Evolutionary conservation across 2,888 invertebrate genomes (phyloP).

Genomic region (Steinernema scapterisci): DNA sequence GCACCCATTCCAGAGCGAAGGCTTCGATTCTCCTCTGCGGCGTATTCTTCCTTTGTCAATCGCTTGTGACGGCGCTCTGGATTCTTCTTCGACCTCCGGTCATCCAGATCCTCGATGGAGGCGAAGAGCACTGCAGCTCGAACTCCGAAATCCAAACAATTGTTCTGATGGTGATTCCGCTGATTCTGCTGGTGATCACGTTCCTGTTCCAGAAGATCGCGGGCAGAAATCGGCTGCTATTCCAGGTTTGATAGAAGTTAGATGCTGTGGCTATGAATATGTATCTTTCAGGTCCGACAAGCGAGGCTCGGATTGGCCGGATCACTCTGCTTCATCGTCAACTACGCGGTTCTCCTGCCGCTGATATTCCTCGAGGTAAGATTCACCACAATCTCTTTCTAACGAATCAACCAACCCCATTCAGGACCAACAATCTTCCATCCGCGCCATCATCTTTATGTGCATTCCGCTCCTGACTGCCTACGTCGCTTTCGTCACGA

Average conservation of each 20-base stretch:
- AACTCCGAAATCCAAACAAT: slow-evolving; percentile 37
- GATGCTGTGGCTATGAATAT: background rate
- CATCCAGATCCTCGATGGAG: background rate
- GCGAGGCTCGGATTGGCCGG: slow-evolving; percentile 33
- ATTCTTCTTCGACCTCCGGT: slow-evolving; percentile 34
- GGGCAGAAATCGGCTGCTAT: slow-evolving; percentile 33
- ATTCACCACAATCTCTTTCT: background rate
- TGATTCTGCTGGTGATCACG: slow-evolving; percentile 28
- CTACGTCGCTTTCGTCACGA: slow-evolving; percentile 33
- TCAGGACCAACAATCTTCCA: background rate
- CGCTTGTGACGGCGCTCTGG: slow-evolving; percentile 38
- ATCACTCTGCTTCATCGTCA: slow-evolving; percentile 33
- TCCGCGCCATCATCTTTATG: slow-evolving; percentile 34
- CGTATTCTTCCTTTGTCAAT: slow-evolving; percentile 24
- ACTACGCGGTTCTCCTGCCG: slow-evolving; percentile 33
- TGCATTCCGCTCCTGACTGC: slow-evolving; percentile 36
- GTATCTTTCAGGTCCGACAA: slow-evolving; percentile 32
- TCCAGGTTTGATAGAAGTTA: slow-evolving; percentile 27
- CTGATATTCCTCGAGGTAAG: slow-evolving; percentile 37
- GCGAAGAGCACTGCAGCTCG: slow-evolving; percentile 29
- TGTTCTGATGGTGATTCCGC: slow-evolving; percentile 34
- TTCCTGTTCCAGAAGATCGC: slow-evolving; percentile 34
- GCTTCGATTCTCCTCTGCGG: slow-evolving; percentile 28
- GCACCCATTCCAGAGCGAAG: slow-evolving; percentile 11
- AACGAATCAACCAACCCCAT: background rate